Evolutionary conservation across 2,113 vertebrate genomes (phyloP), one percentile per base, ranked within the genome.

Genomic region (Dissostichus mawsoni): DNA sequence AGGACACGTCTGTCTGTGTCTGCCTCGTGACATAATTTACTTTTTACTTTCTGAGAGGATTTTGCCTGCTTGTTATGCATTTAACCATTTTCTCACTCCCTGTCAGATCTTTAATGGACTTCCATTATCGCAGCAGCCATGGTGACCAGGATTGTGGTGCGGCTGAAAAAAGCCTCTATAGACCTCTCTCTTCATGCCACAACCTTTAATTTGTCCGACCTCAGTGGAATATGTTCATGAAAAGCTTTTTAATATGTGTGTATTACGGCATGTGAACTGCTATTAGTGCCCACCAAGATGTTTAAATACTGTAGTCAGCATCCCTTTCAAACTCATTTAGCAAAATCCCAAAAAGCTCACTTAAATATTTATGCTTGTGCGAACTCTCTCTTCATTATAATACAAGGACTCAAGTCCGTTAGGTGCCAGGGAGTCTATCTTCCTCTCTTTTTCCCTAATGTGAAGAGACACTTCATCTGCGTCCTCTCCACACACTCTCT

Each of bases 401-500:
- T 77, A 77, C 69, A 88, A 72, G 47, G 55, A 88, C 61, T 67
- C 8, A 71, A 72, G 55, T 84, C 76, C 85, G 76, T 52, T 66
- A 45, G 66, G 53, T 69, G 56, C 25, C 76, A 63, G 74, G 11
- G 47, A 84, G 77, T 86, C 78, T 50, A 5, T 81, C 82, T 53
- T 82, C 56, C 45, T 68, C 74, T 81, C 66, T 64, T 90, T 70
- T 76, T 68, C 4, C 33, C 47, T 85, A 76, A 86, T 89, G 70
- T 80, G 78, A 85, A 59, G 67, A 4, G 36, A 13, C 85, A 80
- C 69, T 83, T 65, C 80, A 80, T 88, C 74, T 82, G 81, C 64
- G 76, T 91, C 87, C 89, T 88, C 62, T 75, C 69, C 70, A 63
- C 76, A 45, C 51, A 47, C 17, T 11, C 51, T 20, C 71, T 62